phyloP scores from a whole-genome alignment of 2,888 invertebrate species.

The Orgyia antiqua region DNA sequence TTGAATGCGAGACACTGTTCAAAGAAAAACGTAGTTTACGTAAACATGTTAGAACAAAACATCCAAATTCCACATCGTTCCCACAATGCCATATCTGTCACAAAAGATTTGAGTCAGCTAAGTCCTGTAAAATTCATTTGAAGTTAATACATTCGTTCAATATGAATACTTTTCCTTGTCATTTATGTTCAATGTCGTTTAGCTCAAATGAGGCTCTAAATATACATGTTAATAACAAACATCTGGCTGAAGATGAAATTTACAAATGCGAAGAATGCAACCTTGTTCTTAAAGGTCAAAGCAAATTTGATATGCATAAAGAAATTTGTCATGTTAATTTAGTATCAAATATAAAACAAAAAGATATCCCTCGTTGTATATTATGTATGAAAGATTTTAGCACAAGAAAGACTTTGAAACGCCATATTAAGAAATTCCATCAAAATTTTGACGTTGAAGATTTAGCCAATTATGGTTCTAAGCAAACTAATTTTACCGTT shows the following conservation, averaged over 20 bases:
- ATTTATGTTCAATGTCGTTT: conserved; percentile 55
- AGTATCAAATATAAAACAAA: conserved; percentile 30
- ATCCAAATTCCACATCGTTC: conserved; percentile 48
- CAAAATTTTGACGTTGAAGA: conserved; percentile 51
- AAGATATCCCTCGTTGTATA: conserved; percentile 46
- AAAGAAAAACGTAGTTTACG: conserved; percentile 61
- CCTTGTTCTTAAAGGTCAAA: conserved; percentile 51
- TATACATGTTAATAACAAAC: conserved; percentile 49
- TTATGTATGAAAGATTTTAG: conserved; percentile 65
- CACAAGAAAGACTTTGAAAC: conserved; percentile 52
- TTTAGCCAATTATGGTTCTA: conserved; percentile 41
- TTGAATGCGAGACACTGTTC: conserved; percentile 59
- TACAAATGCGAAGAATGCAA: conserved; percentile 63
- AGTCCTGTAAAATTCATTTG: conserved; percentile 61
- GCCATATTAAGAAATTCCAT: conserved; percentile 62
- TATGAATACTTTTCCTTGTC: conserved; percentile 57
- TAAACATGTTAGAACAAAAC: conserved; percentile 58
- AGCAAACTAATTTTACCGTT: conserved; percentile 30
- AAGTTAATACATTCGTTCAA: conserved; percentile 58
- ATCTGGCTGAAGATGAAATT: conserved; percentile 53
- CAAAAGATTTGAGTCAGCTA: conserved; percentile 61
- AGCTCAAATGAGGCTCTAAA: conserved; percentile 43
- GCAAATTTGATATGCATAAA: conserved; percentile 52
- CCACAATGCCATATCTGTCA: conserved; percentile 62
- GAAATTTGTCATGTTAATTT: conserved; percentile 33